phyloP scores from a whole-genome alignment of 2,888 invertebrate species.

The Himalopsyche kuldschensis region DNA sequence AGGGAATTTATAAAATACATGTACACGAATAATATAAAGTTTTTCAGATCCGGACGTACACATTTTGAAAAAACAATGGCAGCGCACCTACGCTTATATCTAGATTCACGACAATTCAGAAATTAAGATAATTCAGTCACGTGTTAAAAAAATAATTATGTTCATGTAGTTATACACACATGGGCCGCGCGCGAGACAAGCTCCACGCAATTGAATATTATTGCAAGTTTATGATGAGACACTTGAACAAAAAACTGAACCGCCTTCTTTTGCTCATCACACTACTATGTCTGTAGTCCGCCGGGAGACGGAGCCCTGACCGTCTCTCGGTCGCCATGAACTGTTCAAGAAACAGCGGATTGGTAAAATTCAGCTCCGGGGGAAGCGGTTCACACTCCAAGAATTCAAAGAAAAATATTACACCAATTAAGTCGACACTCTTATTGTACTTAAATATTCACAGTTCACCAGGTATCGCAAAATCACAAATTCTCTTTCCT shows the following conservation, averaged over 20 bases:
- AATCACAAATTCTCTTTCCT: not conserved
- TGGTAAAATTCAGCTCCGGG: not conserved
- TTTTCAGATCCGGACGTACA: not conserved
- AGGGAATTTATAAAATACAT: not conserved
- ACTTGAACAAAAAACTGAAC: not conserved
- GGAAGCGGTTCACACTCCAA: not conserved
- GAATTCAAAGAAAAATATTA: not conserved
- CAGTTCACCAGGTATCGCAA: not conserved
- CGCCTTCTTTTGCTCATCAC: not conserved
- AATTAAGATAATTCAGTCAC: not conserved
- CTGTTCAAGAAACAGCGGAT: not conserved
- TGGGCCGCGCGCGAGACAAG: not conserved
- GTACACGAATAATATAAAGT: not conserved
- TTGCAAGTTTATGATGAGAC: not conserved
- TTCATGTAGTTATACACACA: not conserved
- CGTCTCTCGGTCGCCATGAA: not conserved
- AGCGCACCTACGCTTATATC: not conserved
- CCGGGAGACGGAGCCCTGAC: not conserved
- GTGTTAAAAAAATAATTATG: not conserved
- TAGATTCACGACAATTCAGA: not conserved
- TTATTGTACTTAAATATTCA: not conserved
- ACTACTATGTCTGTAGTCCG: not conserved
- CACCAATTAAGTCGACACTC: not conserved
- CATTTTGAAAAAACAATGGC: not conserved
- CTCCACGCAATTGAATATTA: not conserved